Evolutionary conservation across 2,113 vertebrate species (phyloP), one percentile per base, ranked within the genome.

Genomic region (Alexandromys fortis): DNA sequence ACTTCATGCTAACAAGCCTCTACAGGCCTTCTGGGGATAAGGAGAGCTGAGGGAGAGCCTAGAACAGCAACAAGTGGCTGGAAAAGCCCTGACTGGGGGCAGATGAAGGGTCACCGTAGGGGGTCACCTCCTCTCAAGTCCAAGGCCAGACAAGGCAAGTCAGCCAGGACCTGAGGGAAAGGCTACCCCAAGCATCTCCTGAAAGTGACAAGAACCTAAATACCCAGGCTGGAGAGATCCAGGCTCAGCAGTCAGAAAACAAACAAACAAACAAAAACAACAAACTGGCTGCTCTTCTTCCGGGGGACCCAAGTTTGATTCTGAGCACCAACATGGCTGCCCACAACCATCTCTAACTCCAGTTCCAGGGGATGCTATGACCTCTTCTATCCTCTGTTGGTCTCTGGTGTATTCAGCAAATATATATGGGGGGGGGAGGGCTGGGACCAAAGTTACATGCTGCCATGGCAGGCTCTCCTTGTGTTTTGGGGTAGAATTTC

Each of bases 1-100:
- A 90, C 94, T 96, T 28, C 4, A n/a, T 22, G 61, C 96, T 96
- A 97, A 97, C 49, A 14, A 96, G 92, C 68, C 61, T 92, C 75
- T 65, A 7, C 28, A 1, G 0, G 89, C 75, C 95, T 76, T 70
- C 75, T 45, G 58, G 92, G 96, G 70, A 65, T 47, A 45, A 5
- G 11, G 55, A 85, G 49, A 55, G 55, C n/a, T 61, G 89, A 38
- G 17, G 72, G 55, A 81, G 49, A 77, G 76, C 75, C 91, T 30
- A 92, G 88, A 96, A 78, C 38, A 79, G 75, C 21, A 88, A 86
- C 38, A 92, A 38, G 8, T 47, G 28, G 55, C 21, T 63, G n/a
- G 75, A 70, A 72, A 73, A 33, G 55, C 21, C 55, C 55, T 47
- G 28, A 35, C 19, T 3, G 1, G 19, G 45, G 82, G 75, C 55